Conservation (phyloP, 2,113 vertebrate species). For the Urocynchramus pylzowi region DNA sequence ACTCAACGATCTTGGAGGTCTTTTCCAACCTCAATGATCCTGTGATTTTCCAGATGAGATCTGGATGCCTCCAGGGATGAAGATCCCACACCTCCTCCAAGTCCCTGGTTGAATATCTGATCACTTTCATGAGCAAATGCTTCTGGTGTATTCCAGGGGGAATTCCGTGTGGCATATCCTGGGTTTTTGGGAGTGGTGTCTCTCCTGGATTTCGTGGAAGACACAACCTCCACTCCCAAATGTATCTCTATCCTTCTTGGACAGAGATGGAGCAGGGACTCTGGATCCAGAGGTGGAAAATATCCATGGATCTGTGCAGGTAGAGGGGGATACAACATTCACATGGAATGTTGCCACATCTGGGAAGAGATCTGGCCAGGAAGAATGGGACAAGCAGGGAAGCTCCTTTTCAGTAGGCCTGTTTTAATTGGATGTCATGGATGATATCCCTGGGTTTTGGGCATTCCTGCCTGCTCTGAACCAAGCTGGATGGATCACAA, state of each 20-base stretch:
- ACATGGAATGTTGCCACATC: background rate
- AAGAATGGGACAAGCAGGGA: background rate
- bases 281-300: background rate
- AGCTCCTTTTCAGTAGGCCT: background rate
- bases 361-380: background rate
- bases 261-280: background rate
- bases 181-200: background rate
- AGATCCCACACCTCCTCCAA: background rate
- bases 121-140: rapidly evolving
- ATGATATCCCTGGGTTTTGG: background rate
- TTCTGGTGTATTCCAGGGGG: background rate
- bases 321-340: background rate
- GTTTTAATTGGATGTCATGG: background rate
- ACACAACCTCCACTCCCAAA: background rate
- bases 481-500: background rate
- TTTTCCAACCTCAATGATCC: background rate
- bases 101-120: background rate
- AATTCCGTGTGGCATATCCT: background rate
- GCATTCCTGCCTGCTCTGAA: background rate
- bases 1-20: rapidly evolving
- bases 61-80: background rate
- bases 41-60: background rate
- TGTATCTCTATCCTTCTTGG: background rate
- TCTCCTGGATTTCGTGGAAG: background rate
- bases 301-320: background rate